Percentiles rank a stretch among this genome's conserved stretches.
Evolutionary conservation across 2,888 invertebrate genomes (phyloP).

Genomic region (Melolontha melolontha): DNA sequence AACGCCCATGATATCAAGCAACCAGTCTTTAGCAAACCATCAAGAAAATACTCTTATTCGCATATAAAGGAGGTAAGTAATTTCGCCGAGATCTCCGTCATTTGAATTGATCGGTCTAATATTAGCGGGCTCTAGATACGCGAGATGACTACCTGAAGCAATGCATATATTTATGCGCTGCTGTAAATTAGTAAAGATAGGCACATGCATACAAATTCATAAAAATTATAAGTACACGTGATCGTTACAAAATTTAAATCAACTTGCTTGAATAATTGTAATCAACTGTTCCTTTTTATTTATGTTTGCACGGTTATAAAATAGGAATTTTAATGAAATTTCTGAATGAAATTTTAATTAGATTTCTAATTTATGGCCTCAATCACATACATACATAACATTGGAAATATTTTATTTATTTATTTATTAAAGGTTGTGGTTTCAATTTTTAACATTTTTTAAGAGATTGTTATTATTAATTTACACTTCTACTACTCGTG

Average conservation of each 20-base stretch:
- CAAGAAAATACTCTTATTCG: background rate
- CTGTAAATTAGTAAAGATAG: conserved; percentile 26
- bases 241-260: background rate
- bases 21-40: conserved; percentile 30
- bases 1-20: conserved; percentile 23
- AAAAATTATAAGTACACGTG: conserved; percentile 19
- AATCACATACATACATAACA: too few relatives aligned
- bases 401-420: too few relatives aligned
- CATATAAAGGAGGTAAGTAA: background rate
- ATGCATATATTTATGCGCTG: conserved; percentile 23
- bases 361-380: too few relatives aligned
- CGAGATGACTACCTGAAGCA: conserved; percentile 15
- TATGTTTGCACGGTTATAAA: too few relatives aligned
- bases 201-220: conserved; percentile 14
- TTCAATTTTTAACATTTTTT: too few relatives aligned
- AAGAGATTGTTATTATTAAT: too few relatives aligned
- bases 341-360: too few relatives aligned
- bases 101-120: conserved; percentile 28
- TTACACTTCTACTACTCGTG: too few relatives aligned
- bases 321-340: too few relatives aligned
- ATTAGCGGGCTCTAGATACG: conserved; percentile 22
- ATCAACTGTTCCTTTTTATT: too few relatives aligned
- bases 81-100: conserved; percentile 12
- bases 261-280: background rate
- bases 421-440: too few relatives aligned